Percentiles rank a stretch among this genome's conserved stretches.
These are phyloP conservation scores for Nowickia ferox DNA, from an alignment of 2,888 invertebrate species.

Conservation along the genomic window DNA sequence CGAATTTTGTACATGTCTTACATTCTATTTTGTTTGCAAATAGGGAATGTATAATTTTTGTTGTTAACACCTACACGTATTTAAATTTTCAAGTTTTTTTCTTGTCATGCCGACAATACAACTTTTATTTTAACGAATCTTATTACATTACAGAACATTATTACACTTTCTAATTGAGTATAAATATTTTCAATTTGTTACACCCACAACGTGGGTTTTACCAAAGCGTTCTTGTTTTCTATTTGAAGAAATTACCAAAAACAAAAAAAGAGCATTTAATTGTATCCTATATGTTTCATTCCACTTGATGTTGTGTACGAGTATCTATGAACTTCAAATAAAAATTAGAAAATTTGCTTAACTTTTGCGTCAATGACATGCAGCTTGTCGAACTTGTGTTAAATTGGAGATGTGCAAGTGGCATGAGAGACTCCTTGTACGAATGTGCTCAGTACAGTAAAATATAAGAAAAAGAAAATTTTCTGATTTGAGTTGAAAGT, in stretches of 20 bases:
- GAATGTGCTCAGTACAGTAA: too few species aligned
- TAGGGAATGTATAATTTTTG: neutral
- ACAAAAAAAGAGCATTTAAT: neutral
- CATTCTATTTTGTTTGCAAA: conserved; percentile 26
- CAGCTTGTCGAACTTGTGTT: neutral
- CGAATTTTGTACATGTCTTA: conserved; percentile 31
- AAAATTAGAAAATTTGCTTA: conserved; percentile 32
- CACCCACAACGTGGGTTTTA: conserved; percentile 7
- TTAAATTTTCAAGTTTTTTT: conserved; percentile 13
- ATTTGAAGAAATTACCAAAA: neutral
- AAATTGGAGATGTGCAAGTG: too few species aligned
- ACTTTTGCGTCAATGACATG: conserved; percentile 1
- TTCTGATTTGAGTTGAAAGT: too few species aligned
- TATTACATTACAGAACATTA: conserved; percentile 33
- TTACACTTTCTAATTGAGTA: conserved; percentile 32
- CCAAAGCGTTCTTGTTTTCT: neutral
- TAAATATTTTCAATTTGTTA: conserved; percentile 19
- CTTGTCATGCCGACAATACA: conserved; percentile 8
- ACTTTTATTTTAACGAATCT: conserved; percentile 27
- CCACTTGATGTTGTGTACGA: neutral
- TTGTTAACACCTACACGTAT: neutral
- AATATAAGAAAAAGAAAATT: too few species aligned
- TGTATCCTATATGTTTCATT: neutral
- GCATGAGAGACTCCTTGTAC: too few species aligned
- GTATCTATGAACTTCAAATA: neutral